Percentiles rank a stretch among this genome's conserved stretches.
Conservation (phyloP, 2,888 invertebrate genomes). For the Synanthedon formicaeformis region DNA sequence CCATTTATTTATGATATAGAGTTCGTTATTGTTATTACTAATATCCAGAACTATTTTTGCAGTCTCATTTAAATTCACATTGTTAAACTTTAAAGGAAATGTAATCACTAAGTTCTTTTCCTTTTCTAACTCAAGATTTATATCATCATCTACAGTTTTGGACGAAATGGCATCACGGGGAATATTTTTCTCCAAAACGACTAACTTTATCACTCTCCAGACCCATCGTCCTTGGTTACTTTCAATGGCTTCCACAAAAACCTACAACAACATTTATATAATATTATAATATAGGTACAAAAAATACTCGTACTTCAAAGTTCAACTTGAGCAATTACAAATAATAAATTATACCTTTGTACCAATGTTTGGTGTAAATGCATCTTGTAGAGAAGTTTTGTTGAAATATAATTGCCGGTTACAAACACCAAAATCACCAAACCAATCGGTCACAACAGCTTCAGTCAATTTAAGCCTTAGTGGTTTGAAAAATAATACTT, state of each 20-base stretch:
- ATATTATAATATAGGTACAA: too few relatives aligned
- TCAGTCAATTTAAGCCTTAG: slow-evolving; percentile 67
- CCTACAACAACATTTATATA: slow-evolving; percentile 27
- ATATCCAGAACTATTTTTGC: slow-evolving; percentile 28
- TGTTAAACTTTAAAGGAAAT: slow-evolving; percentile 54
- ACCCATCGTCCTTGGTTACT: slow-evolving; percentile 72
- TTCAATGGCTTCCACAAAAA: slow-evolving; percentile 77
- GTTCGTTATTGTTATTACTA: slow-evolving; percentile 52
- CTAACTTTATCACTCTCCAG: slow-evolving; percentile 72
- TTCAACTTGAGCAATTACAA: too few relatives aligned
- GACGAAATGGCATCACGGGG: slow-evolving; percentile 13
- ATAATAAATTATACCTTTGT: slow-evolving; percentile 54
- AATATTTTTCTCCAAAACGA: slow-evolving; percentile 30
- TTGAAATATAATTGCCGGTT: slow-evolving; percentile 72
- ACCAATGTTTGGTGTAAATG: slow-evolving; percentile 67
- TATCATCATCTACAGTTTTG: slow-evolving; percentile 18
- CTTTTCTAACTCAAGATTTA: slow-evolving; percentile 36
- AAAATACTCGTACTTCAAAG: too few relatives aligned
- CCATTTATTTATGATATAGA: slow-evolving; percentile 57
- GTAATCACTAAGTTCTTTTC: slow-evolving; percentile 68
- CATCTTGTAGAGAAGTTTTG: slow-evolving; percentile 61
- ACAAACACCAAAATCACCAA: slow-evolving; percentile 65
- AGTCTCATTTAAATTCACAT: slow-evolving; percentile 43
- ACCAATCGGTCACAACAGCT: slow-evolving; percentile 59
- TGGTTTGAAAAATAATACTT: slow-evolving; percentile 72